Evolutionary conservation across 35 echinoderm and acorn worm species (phyloP), one percentile per base, ranked within the genome.

Genomic region (Lytechinus pictus): DNA sequence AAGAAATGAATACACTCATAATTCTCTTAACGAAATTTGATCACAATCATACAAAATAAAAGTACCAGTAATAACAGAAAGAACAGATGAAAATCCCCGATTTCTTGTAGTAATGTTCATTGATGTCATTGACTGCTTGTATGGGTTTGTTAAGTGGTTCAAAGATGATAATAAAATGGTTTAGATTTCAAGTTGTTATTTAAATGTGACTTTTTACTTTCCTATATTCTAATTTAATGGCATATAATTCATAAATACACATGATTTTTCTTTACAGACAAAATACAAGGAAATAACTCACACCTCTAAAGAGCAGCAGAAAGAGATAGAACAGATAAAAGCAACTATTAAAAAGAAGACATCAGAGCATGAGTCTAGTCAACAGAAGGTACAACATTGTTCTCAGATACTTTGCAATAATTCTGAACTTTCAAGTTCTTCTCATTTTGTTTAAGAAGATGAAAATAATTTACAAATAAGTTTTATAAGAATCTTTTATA

Each of bases 361-460:
- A 53, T 52, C 52, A 2, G 53, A 96, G 89, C 55, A 56, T 29
- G 52, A 91, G 19, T 54, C 95, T 10, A 92, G 54, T 92, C 95
- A 93, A 53, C 87, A 96, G 61, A 89, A 96, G 95, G 95, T 96
- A 55, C 13, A 57, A 19, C 14, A 79, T 7, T 79, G 66, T 79
- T 79, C 66, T 79, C 12, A 79, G n/a, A 24, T 79, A 79, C 19
- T 79, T 19, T 24, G n/a, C 4, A 24, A 79, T 44, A 44, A 44
- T 44, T 44, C 0, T 44, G 33, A 44, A 44, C 33, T 44, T 44
- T 44, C 33, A 44, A 1, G 33, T 2, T 44, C 33, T 44, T 44
- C 33, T 44, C 33, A 44, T n/a, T n/a, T n/a, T 44, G 33, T 44
- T 44, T 1, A 44, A 44, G 33, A 0, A 44, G 33, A 44, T 44